Percentiles rank a stretch among this genome's conserved stretches.
Evolutionary conservation across 2,113 vertebrate genomes (phyloP).

Genomic region (Daubentonia madagascariensis): DNA sequence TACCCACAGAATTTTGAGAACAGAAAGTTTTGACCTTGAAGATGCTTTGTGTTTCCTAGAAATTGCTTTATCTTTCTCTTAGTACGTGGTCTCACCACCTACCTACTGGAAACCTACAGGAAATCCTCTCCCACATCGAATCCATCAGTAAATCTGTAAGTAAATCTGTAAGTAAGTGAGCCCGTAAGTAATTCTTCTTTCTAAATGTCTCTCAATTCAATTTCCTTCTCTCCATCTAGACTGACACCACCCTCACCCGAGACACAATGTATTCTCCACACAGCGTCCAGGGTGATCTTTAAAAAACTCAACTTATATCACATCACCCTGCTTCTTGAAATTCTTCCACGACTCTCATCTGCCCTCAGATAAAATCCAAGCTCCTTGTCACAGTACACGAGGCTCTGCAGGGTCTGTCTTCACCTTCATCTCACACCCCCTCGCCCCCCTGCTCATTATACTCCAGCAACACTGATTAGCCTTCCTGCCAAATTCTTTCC

Average conservation of each 20-base stretch:
- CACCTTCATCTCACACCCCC: neutral
- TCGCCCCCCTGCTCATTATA: neutral
- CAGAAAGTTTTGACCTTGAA: neutral
- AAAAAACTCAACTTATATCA: neutral
- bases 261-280: neutral
- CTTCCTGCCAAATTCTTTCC: neutral
- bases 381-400: neutral
- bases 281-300: neutral
- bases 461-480: neutral
- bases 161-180: neutral
- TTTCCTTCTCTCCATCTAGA: neutral
- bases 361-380: neutral
- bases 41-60: neutral
- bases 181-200: neutral
- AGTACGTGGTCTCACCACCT: neutral
- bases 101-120: neutral
- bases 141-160: neutral
- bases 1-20: neutral
- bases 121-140: neutral
- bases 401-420: neutral
- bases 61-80: slow-evolving; percentile 6
- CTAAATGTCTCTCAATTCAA: neutral
- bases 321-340: neutral
- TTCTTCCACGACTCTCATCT: neutral
- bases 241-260: neutral